Percentiles rank a stretch among this genome's conserved stretches.
phyloP scores from a whole-genome alignment of 2,797 vertebrate genomes.

The Clarias platycephalus region DNA sequence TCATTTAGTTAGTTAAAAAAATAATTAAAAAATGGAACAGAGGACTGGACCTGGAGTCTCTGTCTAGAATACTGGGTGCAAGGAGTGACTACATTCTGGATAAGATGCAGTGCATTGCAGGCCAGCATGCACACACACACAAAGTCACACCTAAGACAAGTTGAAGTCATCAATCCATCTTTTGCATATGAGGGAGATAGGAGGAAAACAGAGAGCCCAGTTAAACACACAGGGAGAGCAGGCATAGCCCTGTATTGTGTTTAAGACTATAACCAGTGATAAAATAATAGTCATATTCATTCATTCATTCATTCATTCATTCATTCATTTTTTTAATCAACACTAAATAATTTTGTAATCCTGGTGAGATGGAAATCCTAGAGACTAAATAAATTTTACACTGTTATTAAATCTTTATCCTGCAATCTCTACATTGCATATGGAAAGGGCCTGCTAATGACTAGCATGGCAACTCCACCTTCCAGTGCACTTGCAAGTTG shows the following conservation, averaged over 20 bases:
- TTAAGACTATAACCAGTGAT: background rate
- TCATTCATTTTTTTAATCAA: background rate
- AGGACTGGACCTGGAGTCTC: background rate
- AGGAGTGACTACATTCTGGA: background rate
- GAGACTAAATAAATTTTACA: background rate
- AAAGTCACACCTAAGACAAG: conserved; percentile 3
- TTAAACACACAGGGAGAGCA: background rate
- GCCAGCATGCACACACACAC: background rate
- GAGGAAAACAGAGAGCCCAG: background rate
- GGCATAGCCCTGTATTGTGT: background rate
- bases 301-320: background rate
- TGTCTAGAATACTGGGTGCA: background rate
- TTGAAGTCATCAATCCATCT: background rate
- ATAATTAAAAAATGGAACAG: background rate
- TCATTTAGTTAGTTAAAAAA: background rate
- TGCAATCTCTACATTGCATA: no score
- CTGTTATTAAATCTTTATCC: no score
- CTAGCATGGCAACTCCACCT: no score
- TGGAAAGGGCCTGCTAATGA: no score
- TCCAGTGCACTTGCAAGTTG: no score
- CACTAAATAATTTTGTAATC: background rate
- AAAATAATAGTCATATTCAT: background rate
- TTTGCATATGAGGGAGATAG: background rate
- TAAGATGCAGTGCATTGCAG: background rate
- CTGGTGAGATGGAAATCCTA: background rate